phyloP scores from a whole-genome alignment of 2,888 invertebrate species.

The Phorcus lineatus region DNA sequence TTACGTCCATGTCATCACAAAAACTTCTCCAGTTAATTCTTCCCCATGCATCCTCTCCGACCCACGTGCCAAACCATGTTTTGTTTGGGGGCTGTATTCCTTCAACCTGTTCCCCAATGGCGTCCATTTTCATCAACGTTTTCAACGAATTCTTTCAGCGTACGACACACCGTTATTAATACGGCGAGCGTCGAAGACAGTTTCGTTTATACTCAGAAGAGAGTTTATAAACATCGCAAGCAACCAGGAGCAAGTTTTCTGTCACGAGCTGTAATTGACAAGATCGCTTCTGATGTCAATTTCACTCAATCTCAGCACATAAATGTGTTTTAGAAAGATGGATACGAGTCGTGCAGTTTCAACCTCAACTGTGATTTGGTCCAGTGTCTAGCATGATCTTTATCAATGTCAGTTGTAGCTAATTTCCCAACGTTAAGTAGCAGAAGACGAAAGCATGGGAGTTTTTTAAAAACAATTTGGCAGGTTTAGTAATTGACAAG shows the following conservation, averaged over 20 bases:
- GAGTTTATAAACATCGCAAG: neutral
- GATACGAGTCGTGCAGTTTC: neutral
- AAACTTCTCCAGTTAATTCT: neutral
- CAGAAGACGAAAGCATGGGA: neutral
- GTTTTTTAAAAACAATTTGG: neutral
- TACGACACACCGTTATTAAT: neutral
- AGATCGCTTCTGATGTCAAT: neutral
- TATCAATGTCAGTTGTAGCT: neutral
- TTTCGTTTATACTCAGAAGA: neutral
- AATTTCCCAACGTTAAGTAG: conserved; percentile 1
- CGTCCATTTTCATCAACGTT: too few relatives aligned
- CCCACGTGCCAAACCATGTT: neutral
- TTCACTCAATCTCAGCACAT: conserved; percentile 5
- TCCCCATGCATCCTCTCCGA: neutral
- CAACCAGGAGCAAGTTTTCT: neutral
- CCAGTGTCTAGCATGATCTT: neutral
- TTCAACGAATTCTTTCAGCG: too few relatives aligned
- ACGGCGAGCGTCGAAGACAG: neutral
- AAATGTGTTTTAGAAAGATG: conserved; percentile 3
- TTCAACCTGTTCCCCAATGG: too few relatives aligned
- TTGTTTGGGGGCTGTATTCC: neutral
- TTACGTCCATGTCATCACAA: too few relatives aligned
- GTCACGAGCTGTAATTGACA: neutral
- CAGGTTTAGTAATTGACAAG: neutral
- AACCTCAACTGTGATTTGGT: neutral